Base-by-base conservation (phyloP, 2,888 invertebrate species). In the Callinectes sapidus region DNA sequence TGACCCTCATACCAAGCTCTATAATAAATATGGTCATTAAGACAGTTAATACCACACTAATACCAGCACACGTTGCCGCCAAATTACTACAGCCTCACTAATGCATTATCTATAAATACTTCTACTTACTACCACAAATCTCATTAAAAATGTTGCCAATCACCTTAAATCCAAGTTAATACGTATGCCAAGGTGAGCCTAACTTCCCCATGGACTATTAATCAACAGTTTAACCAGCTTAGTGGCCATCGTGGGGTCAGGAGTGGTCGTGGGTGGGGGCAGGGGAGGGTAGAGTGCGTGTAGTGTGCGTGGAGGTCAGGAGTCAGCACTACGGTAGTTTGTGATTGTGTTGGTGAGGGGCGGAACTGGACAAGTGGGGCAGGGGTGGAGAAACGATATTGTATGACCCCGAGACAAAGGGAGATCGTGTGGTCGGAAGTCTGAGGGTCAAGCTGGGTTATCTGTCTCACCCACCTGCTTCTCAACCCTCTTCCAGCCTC, bases 161-260 rank as follows among this genome's bases (percentile, higher is more conserved):
- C 23, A 71, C 71, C 71, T 71, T 71, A 28, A 28, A 71, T 28
- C 71, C 71, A 8, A 71, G 71, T 10, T 71, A 71, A 71, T 71
- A 71, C n/a, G 71, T 28, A 71, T 71, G 10, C 48, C 71, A 28
- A 71, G 71, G 71, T 71, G n/a, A 71, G 23, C 71, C 71, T 71
- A 71, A 71, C 71, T 71, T 71, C 28, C 28, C 71, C 71, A 71
- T 8, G 28, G 71, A 28, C 71, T 71, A 71, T 71, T 71, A 71
- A 71, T 71, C 71, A 71, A 18, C n/a, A 71, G 71, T 71, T 71
- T 71, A 71, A 71, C 71, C 71, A 71, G 71, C 71, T 71, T 71
- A 71, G 28, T 71, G 71, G 71, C n/a, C 71, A 18, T 71, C 71
- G 28, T 28, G 28, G 71, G 28, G 71, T 71, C 71, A 71, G 71